Evolutionary conservation across 2,888 invertebrate species (phyloP), one percentile per base, ranked within the genome.

Genomic region (Sarcophaga rosellei): DNA sequence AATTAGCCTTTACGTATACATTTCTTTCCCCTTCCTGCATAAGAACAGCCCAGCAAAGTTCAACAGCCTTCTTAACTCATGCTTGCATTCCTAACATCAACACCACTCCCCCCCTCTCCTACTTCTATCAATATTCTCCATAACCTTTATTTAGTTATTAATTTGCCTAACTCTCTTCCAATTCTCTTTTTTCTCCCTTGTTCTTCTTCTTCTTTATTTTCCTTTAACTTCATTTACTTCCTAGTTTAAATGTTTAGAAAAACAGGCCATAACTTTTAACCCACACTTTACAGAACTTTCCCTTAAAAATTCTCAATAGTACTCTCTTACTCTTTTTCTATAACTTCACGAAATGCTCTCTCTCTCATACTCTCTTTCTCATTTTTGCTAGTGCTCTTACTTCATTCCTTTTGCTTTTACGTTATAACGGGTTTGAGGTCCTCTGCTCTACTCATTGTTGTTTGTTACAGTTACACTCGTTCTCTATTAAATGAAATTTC

Each of bases 1-100:
- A 35, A 35, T 35, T 35, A 2, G 1, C 2, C 35, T 35, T 10
- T 35, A 2, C 17, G 53, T 53, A 53, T 53, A 17, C 17, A 53
- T 73, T 65, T 45, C 20, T 53, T 47, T 53, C 15, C 12, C 23
- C 45, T 15, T 25, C 25, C 68, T 77, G 20, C 44, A 44, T n/a
- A 17, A 12, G 17, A 17, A 57, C 15, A 57, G 17, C 23, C 20
- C 45, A 45, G 8, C 25, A 84, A 81, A 86, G 86, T 84, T 86
- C 83, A 86, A 78, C 77, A 84, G 65, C 84, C 86, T 77, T 81
- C 44, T 20, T 68, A 15, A 65, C 86, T 57, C 80, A 61, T 59
- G 45, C 76, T 35, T 35, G 35, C 35, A 35, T 10, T 10, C 35
- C 10, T 35, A 35, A 35, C 10, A 66, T 23, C 12, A 66, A 8